Conservation (phyloP, 2,113 vertebrate species). For the Elgaria multicarinata region DNA sequence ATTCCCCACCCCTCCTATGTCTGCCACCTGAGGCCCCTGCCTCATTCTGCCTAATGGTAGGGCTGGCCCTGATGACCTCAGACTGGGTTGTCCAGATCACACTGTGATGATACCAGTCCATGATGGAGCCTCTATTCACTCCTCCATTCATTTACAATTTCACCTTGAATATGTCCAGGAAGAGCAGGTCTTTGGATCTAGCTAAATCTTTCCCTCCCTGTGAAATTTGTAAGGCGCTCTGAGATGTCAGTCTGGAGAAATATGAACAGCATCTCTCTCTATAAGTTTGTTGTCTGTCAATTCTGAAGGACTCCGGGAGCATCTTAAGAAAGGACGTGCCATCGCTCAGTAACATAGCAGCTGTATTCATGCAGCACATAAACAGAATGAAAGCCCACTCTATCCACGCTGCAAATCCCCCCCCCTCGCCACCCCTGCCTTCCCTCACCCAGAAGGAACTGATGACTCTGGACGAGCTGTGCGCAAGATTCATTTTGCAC, state of each 20-base stretch:
- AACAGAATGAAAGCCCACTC: not conserved
- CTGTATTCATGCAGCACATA: not conserved
- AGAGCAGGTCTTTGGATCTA: not conserved
- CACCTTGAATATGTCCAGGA: not conserved
- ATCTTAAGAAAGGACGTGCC: not conserved
- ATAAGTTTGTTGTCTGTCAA: not conserved
- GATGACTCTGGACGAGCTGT: not conserved
- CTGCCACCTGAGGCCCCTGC: not conserved
- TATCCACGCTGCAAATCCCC: not conserved
- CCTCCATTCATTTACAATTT: not conserved
- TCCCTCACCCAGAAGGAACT: not conserved
- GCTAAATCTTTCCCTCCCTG: not conserved
- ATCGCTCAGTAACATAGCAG: not conserved
- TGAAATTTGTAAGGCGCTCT: not conserved
- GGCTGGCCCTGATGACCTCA: not conserved
- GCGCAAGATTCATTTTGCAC: constrained; percentile 28
- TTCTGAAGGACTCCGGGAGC: not conserved
- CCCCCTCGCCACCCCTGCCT: not conserved
- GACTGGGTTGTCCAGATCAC: not conserved
- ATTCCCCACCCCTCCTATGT: not conserved
- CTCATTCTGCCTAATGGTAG: not conserved
- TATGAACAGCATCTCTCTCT: not conserved
- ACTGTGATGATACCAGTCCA: too few relatives aligned
- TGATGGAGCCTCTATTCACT: not conserved
- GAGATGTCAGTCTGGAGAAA: not conserved